Base-by-base conservation (phyloP, 2,888 invertebrate species). In the Acanthacorydalis orientalis region DNA sequence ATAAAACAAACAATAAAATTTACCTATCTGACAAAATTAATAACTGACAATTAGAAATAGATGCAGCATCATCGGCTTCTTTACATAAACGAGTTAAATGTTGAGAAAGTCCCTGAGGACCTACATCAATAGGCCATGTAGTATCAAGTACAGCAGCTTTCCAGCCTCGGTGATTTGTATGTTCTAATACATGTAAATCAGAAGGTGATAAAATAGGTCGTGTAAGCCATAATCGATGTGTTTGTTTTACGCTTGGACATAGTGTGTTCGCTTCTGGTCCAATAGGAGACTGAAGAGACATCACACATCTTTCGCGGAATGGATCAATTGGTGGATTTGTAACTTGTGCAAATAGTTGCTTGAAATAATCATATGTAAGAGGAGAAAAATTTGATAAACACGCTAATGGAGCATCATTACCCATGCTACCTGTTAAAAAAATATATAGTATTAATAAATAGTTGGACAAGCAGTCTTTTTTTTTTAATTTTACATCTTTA, bases 301-400 rank as follows among this genome's bases (percentile, higher is more conserved):
- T 98, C 51, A 98, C 96, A 54, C 97, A 88, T 68, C 91, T 92
- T 70, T 98, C 98, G 57, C 95, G 74, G 77, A 98, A 97, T 35
- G 98, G 98, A 73, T 98, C 98, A 55, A 98, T 97, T 4, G 98
- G 98, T 6, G 98, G 98, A 72, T 98, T 98, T 57, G 98, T 98
- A 56, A 95, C 91, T 74, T 98, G 98, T 34, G 98, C 98, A 68
- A 98, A 98, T 42, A 97, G 73, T 64, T 98, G 98, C 63, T 98
- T 97, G 73, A 98, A 98, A 68, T 98, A 98, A 56, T 91, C 91
- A 65, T 95, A 98, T 1, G 90, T 76, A 49, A 96, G 71, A 8
- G 98, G 98, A 62, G 95, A 89, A 70, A 90, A 96, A 63, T 80
- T 75, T 1, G 97, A 98, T 31, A 98, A 76, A 59, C 98, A 98